Evolutionary conservation across 2,113 vertebrate species (phyloP).

Genomic region (Neofelis nebulosa): DNA sequence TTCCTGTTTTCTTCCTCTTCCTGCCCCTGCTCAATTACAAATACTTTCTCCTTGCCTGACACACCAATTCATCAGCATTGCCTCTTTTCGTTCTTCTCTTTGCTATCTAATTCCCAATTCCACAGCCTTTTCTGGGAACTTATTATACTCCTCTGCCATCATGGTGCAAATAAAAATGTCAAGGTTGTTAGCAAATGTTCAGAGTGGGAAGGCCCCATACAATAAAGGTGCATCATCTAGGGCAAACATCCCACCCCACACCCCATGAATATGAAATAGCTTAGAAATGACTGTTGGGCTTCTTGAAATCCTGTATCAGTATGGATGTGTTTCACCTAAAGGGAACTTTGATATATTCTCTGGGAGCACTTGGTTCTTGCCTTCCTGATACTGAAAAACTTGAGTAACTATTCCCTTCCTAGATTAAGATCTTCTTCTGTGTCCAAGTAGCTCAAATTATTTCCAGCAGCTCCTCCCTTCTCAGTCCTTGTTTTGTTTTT

Average conservation of each 20-base stretch:
- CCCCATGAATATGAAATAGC: not conserved
- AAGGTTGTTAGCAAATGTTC: not conserved
- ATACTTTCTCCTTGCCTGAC: not conserved
- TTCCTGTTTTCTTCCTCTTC: not conserved
- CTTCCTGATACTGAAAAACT: not conserved
- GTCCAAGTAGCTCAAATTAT: not conserved
- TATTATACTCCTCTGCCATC: not conserved
- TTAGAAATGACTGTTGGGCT: not conserved
- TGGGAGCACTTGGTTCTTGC: not conserved
- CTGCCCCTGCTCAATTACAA: not conserved
- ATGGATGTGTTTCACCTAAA: not conserved
- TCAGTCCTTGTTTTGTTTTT: not conserved
- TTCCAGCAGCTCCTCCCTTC: not conserved
- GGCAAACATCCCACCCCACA: not conserved
- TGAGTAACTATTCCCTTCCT: not conserved
- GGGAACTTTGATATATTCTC: not conserved
- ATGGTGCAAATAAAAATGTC: constrained; percentile 4
- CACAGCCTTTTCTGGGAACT: not conserved
- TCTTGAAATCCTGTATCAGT: not conserved
- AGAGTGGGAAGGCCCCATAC: not conserved
- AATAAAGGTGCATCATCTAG: not conserved
- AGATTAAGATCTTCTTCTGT: not conserved
- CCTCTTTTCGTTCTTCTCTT: not conserved
- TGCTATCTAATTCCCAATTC: not conserved
- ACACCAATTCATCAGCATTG: not conserved